These are phyloP conservation scores for Xestobium rufovillosum DNA, from an alignment of 2,888 invertebrate genomes.

Conservation along the genomic window DNA sequence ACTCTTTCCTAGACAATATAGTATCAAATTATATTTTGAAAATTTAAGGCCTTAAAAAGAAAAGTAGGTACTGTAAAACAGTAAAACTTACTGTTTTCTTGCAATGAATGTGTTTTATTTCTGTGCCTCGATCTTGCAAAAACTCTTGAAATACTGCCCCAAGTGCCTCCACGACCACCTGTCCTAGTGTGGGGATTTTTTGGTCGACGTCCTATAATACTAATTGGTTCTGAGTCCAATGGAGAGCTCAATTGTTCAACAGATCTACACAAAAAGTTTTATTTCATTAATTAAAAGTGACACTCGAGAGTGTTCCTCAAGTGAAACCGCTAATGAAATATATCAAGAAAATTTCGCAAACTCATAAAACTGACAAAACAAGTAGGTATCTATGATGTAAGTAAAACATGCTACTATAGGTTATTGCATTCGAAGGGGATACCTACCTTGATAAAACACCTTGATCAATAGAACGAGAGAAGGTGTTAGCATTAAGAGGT, in stretches of 20 bases:
- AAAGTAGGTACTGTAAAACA: no score
- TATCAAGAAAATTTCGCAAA: no score
- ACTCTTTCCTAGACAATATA: no score
- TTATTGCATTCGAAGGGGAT: conserved; percentile 6
- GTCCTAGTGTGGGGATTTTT: conserved; percentile 39
- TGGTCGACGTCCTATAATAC: conserved; percentile 39
- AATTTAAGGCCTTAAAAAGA: no score
- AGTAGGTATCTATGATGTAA: background rate
- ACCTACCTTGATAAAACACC: conserved; percentile 56
- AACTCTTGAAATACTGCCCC: conserved; percentile 88
- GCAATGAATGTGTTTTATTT: conserved; percentile 61
- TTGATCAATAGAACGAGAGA: conserved; percentile 67
- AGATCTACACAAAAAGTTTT: conserved; percentile 45
- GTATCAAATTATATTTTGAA: no score
- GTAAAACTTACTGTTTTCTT: conserved; percentile 56
- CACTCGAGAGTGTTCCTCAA: background rate
- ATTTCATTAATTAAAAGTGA: no score
- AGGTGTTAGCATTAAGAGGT: conserved; percentile 68
- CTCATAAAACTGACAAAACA: no score
- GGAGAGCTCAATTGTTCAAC: conserved; percentile 81
- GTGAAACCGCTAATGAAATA: no score
- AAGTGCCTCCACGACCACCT: conserved; percentile 67
- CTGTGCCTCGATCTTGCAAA: conserved; percentile 81
- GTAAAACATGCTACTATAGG: conserved; percentile 1
- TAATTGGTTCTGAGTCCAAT: conserved; percentile 54